Percentiles rank a stretch among this genome's conserved stretches.
Conservation (phyloP, 2,797 vertebrate genomes). For the Esox masquinongy region DNA sequence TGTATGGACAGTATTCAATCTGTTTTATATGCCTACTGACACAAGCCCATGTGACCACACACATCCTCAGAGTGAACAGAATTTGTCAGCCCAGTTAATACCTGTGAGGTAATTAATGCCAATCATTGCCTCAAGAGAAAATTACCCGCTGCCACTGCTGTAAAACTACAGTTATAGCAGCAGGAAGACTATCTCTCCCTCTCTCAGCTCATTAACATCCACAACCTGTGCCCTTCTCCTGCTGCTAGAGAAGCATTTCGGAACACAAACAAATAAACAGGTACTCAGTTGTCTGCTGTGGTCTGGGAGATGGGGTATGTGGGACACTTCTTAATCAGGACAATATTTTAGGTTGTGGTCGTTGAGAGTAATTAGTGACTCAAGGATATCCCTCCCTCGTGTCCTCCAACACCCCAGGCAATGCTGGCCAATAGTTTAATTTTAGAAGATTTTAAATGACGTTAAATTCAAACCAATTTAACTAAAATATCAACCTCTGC, state of each 20-base stretch:
- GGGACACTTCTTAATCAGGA: not conserved
- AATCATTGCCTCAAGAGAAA: conserved; percentile 69
- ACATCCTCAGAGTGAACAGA: conserved; percentile 55
- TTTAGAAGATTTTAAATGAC: too few species aligned
- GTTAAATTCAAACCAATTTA: too few species aligned
- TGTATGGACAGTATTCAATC: not conserved
- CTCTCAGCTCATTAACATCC: conserved; percentile 25
- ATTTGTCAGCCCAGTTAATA: conserved; percentile 66
- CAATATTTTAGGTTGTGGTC: not conserved
- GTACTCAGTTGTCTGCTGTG: conserved; percentile 15
- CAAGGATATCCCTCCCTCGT: too few species aligned
- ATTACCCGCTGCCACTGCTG: conserved; percentile 36
- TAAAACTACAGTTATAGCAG: conserved; percentile 58
- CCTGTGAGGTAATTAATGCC: conserved; percentile 75
- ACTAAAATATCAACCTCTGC: too few species aligned
- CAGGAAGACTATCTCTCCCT: conserved; percentile 25
- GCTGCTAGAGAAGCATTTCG: conserved; percentile 53
- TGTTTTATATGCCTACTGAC: not conserved
- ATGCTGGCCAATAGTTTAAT: too few species aligned
- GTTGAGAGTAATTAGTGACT: too few species aligned
- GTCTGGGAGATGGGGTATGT: not conserved
- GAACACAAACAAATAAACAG: conserved; percentile 55
- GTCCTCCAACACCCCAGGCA: too few species aligned
- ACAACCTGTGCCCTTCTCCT: conserved; percentile 51
- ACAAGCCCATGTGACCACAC: not conserved